Percentiles rank a stretch among this genome's conserved stretches.
Conservation (phyloP, 1,140 invertebrate species). For the Sinella curviseta region DNA sequence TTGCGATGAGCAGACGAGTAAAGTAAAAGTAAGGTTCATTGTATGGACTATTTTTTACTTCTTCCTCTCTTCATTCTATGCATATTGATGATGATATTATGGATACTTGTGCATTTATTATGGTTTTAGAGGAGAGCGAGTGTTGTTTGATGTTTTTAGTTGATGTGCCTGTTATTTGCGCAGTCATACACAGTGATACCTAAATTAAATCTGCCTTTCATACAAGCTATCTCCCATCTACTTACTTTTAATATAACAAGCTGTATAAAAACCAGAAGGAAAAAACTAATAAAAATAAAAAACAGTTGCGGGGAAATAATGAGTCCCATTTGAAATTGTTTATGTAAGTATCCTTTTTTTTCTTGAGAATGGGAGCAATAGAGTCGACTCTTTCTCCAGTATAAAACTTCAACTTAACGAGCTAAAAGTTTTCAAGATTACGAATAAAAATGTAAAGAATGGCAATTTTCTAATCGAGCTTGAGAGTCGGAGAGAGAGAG, state of each 20-base stretch:
- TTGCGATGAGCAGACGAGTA: no score
- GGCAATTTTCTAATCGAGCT: constrained; percentile 19
- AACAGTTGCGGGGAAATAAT: constrained; percentile 19
- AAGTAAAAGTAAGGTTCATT: no score
- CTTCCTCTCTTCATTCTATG: no score
- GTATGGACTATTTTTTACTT: no score
- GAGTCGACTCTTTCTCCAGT: constrained; percentile 9
- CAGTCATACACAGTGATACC: no score
- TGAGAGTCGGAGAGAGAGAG: not conserved
- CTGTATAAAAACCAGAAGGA: constrained; percentile 11
- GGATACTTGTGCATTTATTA: no score
- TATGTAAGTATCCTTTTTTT: constrained; percentile 14
- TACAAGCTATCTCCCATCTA: not conserved
- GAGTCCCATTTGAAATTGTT: constrained; percentile 20
- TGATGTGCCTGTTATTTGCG: no score
- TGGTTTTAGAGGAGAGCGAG: no score
- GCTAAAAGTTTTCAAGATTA: constrained; percentile 13
- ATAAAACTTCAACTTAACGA: constrained; percentile 17
- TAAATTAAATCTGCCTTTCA: not conserved
- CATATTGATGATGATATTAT: no score
- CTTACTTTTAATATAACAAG: not conserved
- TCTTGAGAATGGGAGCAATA: not conserved
- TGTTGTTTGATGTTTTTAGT: no score
- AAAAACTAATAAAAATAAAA: constrained; percentile 23
- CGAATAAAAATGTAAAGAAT: constrained; percentile 21